Evolutionary conservation across 2,797 vertebrate genomes (phyloP).

Genomic region (Thaleichthys pacificus): DNA sequence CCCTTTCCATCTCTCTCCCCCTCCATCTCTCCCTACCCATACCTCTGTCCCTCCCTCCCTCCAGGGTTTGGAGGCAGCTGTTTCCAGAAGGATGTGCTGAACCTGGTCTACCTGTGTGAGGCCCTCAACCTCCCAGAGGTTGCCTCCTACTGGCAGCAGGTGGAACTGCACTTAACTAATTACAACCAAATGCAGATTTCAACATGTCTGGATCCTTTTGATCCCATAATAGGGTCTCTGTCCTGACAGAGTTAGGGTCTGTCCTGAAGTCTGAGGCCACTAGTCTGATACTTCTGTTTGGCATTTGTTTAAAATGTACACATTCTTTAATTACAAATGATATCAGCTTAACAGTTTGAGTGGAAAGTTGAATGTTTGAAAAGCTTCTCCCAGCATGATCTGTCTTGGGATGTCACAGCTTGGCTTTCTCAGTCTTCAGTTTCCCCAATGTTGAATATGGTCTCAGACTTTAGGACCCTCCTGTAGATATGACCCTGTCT

Average conservation of each 20-base stretch:
- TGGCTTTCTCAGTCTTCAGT: too few species aligned
- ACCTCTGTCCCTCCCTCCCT: background rate
- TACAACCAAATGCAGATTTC: too few species aligned
- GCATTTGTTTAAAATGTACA: too few species aligned
- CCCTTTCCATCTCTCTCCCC: background rate
- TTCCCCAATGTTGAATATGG: too few species aligned
- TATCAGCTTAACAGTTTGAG: background rate
- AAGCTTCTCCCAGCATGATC: background rate
- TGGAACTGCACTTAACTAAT: constrained; percentile 53
- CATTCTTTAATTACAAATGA: background rate
- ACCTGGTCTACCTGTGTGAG: constrained; percentile 96
- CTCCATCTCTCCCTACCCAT: background rate
- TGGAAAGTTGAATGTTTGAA: too few species aligned
- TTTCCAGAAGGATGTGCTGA: constrained; percentile 98
- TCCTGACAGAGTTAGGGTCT: too few species aligned
- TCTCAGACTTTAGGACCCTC: too few species aligned
- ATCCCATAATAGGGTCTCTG: too few species aligned
- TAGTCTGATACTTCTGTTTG: too few species aligned
- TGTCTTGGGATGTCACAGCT: too few species aligned
- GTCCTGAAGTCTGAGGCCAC: too few species aligned
- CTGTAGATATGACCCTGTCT: background rate
- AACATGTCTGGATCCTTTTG: too few species aligned
- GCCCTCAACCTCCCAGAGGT: constrained; percentile 96
- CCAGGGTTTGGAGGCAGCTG: constrained; percentile 97
- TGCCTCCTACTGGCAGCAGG: constrained; percentile 98